phyloP scores from a whole-genome alignment of 2,113 vertebrate species.

The Trogon surrucura region DNA sequence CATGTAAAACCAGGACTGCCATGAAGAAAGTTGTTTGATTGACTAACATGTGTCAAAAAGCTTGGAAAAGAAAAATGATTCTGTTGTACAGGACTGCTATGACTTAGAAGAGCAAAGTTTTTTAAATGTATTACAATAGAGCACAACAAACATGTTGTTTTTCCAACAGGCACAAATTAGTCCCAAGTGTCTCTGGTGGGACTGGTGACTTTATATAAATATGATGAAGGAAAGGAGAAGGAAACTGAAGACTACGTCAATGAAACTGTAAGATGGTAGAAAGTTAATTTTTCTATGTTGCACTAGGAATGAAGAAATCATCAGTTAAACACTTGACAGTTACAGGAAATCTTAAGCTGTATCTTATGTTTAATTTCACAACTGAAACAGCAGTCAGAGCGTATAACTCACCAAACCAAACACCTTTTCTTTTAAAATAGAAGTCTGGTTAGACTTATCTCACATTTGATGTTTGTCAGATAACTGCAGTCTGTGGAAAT shows the following conservation, averaged over 20 bases:
- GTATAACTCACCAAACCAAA: not conserved
- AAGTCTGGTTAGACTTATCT: not conserved
- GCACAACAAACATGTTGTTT: not conserved
- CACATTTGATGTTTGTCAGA: not conserved
- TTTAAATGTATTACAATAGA: not conserved
- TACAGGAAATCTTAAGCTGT: not conserved
- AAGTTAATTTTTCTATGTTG: not conserved
- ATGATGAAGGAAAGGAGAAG: not conserved
- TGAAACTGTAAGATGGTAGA: not conserved
- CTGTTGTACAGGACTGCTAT: not conserved
- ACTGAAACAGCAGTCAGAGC: not conserved
- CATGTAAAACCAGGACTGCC: not conserved
- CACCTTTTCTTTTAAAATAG: not conserved
- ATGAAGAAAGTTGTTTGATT: not conserved
- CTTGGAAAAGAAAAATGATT: not conserved
- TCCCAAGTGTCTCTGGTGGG: not conserved
- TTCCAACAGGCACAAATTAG: not conserved
- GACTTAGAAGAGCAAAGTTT: not conserved
- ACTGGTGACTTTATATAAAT: not conserved
- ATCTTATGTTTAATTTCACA: not conserved
- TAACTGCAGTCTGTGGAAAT: not conserved
- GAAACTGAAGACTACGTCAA: not conserved
- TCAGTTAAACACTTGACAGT: not conserved
- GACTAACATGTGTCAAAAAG: not conserved
- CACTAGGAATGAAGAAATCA: not conserved